These are phyloP conservation scores for Anorthoa munda DNA, from an alignment of 2,888 invertebrate genomes.

Conservation along the genomic window DNA sequence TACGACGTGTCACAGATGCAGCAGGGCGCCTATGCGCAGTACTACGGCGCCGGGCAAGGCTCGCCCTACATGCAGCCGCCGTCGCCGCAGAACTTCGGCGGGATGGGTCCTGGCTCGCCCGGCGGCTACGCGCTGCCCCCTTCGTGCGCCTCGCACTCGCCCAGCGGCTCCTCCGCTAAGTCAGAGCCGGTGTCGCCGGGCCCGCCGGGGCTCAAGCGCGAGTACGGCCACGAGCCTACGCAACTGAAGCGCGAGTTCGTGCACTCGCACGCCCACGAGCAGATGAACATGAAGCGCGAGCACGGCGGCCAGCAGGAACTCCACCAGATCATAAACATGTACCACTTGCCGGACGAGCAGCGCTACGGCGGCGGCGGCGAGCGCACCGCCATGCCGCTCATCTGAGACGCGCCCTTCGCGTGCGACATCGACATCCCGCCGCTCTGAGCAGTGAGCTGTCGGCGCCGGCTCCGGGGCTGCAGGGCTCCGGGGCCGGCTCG, in stretches of 20 bases:
- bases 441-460: slow-evolving; percentile 86
- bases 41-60: slow-evolving; percentile 93
- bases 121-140: slow-evolving; percentile 92
- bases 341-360: slow-evolving; percentile 92
- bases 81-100: slow-evolving; percentile 93
- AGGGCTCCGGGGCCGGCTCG: neutral
- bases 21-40: slow-evolving; percentile 93
- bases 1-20: slow-evolving; percentile 98
- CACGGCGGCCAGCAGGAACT: slow-evolving; percentile 92
- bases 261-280: slow-evolving; percentile 86
- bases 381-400: slow-evolving; percentile 92
- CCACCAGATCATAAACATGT: slow-evolving; percentile 93
- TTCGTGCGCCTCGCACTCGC: slow-evolving; percentile 94
- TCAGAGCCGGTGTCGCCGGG: slow-evolving; percentile 96
- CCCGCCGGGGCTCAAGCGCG: slow-evolving; percentile 91
- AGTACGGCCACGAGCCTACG: slow-evolving; percentile 90
- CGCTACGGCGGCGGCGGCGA: slow-evolving; percentile 92
- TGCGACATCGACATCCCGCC: slow-evolving; percentile 92
- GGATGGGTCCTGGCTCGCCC: slow-evolving; percentile 92
- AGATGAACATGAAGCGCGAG: slow-evolving; percentile 93
- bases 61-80: slow-evolving; percentile 95
- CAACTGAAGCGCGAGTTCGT: slow-evolving; percentile 90
- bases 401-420: slow-evolving; percentile 93
- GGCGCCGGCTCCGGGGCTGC: slow-evolving; percentile 41
- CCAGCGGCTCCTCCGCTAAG: slow-evolving; percentile 96